Conservation (phyloP, 2,888 invertebrate species). For the Drosophila villosipedis region DNA sequence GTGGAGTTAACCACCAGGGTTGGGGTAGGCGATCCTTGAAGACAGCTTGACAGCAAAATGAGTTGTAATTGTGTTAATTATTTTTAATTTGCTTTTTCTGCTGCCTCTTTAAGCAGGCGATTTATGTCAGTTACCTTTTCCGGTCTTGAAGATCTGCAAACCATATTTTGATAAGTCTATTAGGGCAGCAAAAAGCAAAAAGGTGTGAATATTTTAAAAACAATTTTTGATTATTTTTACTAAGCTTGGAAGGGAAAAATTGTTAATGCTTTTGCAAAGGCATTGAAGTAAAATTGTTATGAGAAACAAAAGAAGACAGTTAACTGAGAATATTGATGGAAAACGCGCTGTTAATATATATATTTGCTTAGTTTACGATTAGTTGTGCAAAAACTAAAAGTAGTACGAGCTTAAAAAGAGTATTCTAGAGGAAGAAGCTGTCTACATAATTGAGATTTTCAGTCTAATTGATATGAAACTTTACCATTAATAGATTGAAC, state of each 20-base stretch:
- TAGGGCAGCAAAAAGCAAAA: slow-evolving; percentile 24
- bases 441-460: neutral
- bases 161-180: slow-evolving; percentile 29
- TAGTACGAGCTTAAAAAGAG: neutral
- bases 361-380: neutral
- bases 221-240: neutral
- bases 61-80: slow-evolving; percentile 71
- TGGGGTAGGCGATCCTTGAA: slow-evolving; percentile 45
- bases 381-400: neutral
- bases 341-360: neutral
- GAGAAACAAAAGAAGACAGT: neutral
- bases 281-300: neutral
- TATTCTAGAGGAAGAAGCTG: neutral
- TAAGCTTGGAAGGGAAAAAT: neutral
- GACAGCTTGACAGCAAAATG: slow-evolving; percentile 64
- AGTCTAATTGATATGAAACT: neutral
- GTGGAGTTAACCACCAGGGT: slow-evolving; percentile 3
- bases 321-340: neutral
- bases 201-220: slow-evolving; percentile 12
- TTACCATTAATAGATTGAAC: neutral
- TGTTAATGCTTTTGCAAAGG: neutral
- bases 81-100: slow-evolving; percentile 68
- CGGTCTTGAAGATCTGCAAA: slow-evolving; percentile 31
- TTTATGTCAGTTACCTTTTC: slow-evolving; percentile 65
- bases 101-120: slow-evolving; percentile 56